These are phyloP conservation scores for Petaurus breviceps DNA, from an alignment of 2,113 vertebrate genomes.

Conservation along the genomic window DNA sequence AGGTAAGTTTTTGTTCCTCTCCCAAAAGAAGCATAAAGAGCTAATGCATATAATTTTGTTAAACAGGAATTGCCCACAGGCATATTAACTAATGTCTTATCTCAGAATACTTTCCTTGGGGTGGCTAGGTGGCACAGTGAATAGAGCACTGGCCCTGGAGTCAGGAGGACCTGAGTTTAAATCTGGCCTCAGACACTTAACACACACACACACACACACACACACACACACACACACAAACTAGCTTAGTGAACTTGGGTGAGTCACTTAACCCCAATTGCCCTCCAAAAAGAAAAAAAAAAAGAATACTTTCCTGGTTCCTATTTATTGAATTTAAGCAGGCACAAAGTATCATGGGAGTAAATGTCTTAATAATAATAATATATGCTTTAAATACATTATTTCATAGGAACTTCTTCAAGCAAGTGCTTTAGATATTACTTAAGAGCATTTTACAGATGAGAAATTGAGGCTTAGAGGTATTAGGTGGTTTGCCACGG, in stretches of 20 bases:
- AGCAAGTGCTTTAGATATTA: neutral
- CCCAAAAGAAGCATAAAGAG: slow-evolving; percentile 9
- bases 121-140: too few species aligned
- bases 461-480: neutral
- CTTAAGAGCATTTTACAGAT: neutral
- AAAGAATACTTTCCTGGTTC: neutral
- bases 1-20: neutral
- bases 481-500: neutral
- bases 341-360: neutral
- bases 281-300: too few species aligned
- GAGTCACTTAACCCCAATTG: too few species aligned
- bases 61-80: neutral
- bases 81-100: neutral
- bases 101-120: neutral
- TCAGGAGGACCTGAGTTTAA: too few species aligned
- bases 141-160: too few species aligned
- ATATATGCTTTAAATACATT: neutral
- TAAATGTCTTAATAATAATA: neutral
- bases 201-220: too few species aligned
- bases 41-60: neutral
- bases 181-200: too few species aligned
- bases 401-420: neutral
- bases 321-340: neutral
- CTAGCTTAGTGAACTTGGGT: too few species aligned
- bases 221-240: too few species aligned